phyloP scores from a whole-genome alignment of 2,113 vertebrate species.

The Channa argus region DNA sequence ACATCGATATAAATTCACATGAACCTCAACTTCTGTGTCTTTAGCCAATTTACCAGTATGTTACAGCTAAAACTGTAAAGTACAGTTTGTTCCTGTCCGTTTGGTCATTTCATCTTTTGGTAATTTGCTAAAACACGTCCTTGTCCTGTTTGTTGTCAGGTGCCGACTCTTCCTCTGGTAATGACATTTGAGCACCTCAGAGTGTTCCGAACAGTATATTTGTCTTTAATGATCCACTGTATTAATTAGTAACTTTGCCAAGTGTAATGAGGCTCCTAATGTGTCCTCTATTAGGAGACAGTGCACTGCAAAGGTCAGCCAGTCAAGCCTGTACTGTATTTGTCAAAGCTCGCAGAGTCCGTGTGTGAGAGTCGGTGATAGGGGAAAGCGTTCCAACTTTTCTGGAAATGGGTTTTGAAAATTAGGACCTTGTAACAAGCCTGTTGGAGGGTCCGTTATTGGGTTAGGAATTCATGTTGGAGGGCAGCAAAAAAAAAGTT shows the following conservation, averaged over 20 bases:
- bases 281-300: constrained; percentile 9
- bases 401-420: no score
- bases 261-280: constrained; percentile 28
- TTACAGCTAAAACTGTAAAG: no score
- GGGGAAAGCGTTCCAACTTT: no score
- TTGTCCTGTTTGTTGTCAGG: not conserved
- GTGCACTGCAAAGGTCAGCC: constrained; percentile 54
- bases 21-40: no score
- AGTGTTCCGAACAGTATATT: constrained; percentile 8
- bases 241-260: constrained; percentile 18
- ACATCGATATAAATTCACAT: no score
- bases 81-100: not conserved
- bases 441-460: not conserved
- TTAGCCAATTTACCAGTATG: no score
- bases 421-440: no score
- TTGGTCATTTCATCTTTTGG: constrained; percentile 2
- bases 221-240: constrained; percentile 9
- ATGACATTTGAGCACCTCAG: not conserved
- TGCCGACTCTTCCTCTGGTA: not conserved
- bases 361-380: no score
- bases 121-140: not conserved
- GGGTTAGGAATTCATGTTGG: not conserved
- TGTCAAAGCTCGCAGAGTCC: no score
- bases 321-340: no score
- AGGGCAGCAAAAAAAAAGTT: no score